Base-by-base conservation (phyloP, 2,797 vertebrate genomes). In the Gobionotothen gibberifrons region DNA sequence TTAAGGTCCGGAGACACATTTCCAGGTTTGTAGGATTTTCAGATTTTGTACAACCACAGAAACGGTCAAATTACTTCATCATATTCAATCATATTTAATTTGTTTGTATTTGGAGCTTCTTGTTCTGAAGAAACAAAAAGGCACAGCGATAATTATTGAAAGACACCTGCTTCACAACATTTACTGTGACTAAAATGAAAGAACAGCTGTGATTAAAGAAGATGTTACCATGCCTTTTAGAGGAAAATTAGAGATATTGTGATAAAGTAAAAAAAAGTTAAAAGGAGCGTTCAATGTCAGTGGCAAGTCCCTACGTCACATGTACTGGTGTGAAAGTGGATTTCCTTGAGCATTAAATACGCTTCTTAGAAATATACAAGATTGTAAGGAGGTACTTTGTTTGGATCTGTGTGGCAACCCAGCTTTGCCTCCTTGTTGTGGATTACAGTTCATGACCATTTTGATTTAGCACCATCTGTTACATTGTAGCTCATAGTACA, bases 341-440 rank as follows among this genome's bases (percentile, higher is more conserved):
- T 69, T 73, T 74, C 58, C 57, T 57, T 42, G 1, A 49, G 59
- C 75, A 76, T 75, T 76, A 82, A 80, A 82, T 39, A 55, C 5
- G 32, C 46, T 69, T 81, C 82, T 84, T 67, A 77, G 40, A 58
- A 52, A 65, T 1, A 48, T 11, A 72, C 3, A 57, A 72, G 49
- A 81, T 36, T 52, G 15, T 29, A 52, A 51, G 12, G 32, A 40
- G 16, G 29, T 43, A 42, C 5, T 42, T 47, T 67, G 22, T 64
- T 59, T 51, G 21, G 44, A 60, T 75, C 29, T 11, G n/a, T 69
- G 51, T 69, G 44, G 39, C 26, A 58, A 71, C 39, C 32, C 14
- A 39, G 44, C 19, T 7, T 49, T 17, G 4, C 11, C 54, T 72
- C 43, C 9, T 47, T 47, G 29, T 32, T 26, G 12, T 40, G 19